Conservation (phyloP, 2,888 invertebrate species). For the Melangyna quadrimaculata region DNA sequence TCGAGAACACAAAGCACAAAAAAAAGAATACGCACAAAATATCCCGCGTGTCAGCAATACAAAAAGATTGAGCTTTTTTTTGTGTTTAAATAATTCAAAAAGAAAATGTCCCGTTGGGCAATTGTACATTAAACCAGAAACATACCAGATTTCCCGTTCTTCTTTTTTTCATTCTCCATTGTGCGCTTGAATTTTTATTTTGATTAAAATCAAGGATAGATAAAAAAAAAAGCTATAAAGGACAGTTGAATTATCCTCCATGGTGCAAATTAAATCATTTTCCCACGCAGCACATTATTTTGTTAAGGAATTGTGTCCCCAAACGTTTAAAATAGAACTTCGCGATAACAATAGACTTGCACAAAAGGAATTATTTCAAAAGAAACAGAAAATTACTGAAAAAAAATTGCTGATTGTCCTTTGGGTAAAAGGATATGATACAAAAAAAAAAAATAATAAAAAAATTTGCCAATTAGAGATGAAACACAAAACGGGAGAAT, state of each 20-base stretch:
- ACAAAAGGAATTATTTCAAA: background rate
- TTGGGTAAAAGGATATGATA: background rate
- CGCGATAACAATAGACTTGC: background rate
- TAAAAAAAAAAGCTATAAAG: slow-evolving; percentile 28
- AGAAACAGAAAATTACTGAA: background rate
- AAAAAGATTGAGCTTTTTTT: slow-evolving; percentile 3
- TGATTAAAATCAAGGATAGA: slow-evolving; percentile 59
- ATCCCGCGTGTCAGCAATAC: slow-evolving; percentile 64
- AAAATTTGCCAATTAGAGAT: slow-evolving; percentile 58
- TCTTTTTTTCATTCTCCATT: background rate
- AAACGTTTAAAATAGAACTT: background rate
- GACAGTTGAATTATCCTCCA: slow-evolving; percentile 58
- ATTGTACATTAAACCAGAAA: slow-evolving; percentile 16
- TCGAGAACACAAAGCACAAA: background rate
- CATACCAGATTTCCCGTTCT: background rate
- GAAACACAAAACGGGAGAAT: slow-evolving; percentile 12
- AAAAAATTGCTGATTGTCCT: background rate
- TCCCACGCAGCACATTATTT: background rate
- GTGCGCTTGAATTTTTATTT: slow-evolving; percentile 38
- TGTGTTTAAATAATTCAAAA: slow-evolving; percentile 2
- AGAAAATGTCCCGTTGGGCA: slow-evolving; percentile 10
- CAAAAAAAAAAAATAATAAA: slow-evolving; percentile 8
- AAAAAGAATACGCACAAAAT: slow-evolving; percentile 47
- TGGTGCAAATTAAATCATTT: slow-evolving; percentile 56
- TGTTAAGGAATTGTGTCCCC: background rate